Evolutionary conservation across 2,113 vertebrate genomes (phyloP), one percentile per base, ranked within the genome.

Genomic region (Vulpes lagopus): DNA sequence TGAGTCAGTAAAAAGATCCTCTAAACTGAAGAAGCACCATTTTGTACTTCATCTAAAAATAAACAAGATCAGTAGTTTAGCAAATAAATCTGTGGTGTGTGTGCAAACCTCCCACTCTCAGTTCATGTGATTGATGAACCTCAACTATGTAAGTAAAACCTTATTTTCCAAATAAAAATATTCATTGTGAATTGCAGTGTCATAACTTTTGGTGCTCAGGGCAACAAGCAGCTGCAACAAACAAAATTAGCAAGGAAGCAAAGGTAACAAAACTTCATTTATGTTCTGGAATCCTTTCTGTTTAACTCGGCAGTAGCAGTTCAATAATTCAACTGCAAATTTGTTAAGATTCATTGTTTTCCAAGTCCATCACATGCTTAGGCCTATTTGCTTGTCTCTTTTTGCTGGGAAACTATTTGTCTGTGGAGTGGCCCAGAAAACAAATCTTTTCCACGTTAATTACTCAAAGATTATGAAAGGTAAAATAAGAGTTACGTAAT

Each of bases 371-470:
- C 76, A 60, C 43, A 84, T 97, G 84, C 89, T 98, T 81, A 91
- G 74, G 96, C 91, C 95, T 94, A 83, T 95, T 97, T 96, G 80
- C 88, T 96, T 96, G 87, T 96, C 69, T 87, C 74, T 97, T 96
- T 95, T 78, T 95, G 59, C 69, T 96, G 97, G 92, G 96, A 98
- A 97, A 90, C 91, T 92, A 69, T 95, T 97, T 97, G 92, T 97
- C 80, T 96, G 87, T 91, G 67, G 57, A 96, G 74, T 93, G 65
- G 95, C 91, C 91, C 62, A 85, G 96, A 98, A 98, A 97, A 95
- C 85, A 97, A 89, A 51, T 92, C 92, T 90, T 83, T 71, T 76
- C 67, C 62, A 74, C 82, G 64, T 95, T 96, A 97, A 98, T 97
- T 96, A 85, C 92, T 96, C 90, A 95, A 93, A 98, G 93, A 91